Evolutionary conservation across 2,888 invertebrate species (phyloP), one percentile per base, ranked within the genome.

Genomic region (Sarcophaga rosellei): DNA sequence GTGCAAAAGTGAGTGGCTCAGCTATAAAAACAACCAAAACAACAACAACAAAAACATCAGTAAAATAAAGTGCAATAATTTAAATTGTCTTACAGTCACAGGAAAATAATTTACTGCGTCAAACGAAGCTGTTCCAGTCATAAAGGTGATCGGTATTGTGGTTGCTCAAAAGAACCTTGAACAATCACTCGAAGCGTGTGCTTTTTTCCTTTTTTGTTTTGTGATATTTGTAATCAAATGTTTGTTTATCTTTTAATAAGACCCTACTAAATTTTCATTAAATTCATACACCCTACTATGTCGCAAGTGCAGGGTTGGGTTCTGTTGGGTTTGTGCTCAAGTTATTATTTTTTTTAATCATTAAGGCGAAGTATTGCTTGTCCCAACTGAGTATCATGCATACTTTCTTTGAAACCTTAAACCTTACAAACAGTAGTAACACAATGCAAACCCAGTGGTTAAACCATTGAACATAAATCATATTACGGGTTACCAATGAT

Each of bases 231-330:
- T 70, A 63, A 73, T 68, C 77, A 63, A 73, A 59, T 66, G 35
- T 35, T 8, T 35, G 45, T 73, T 78, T 81, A 81, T 73, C 72
- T 76, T 75, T 61, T 44, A 72, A 63, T 73, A 81, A 73, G 15
- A 77, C 69, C 66, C 69, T 72, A 70, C 59, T 74, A 70, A 83
- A 75, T 80, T 76, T 81, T 81, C 78, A 68, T 81, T 59, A 70
- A 72, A 77, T 53, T 4, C 53, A 53, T 53, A 17, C 53, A 53
- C 53, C 53, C 53, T 53, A 53, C 53, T 12, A 8, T 53, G 4
- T 53, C 35, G 17, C 17, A 53, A 53, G 17, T 15, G 5, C 17
- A 17, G 15, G 53, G 53, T 53, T 53, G 53, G 12, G 53, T 12
- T 15, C 12, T 4, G 4, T 53, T 53, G 12, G 4, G 53, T 53